Evolutionary conservation across 2,888 invertebrate genomes (phyloP).

Genomic region (Heliconius charithonia): DNA sequence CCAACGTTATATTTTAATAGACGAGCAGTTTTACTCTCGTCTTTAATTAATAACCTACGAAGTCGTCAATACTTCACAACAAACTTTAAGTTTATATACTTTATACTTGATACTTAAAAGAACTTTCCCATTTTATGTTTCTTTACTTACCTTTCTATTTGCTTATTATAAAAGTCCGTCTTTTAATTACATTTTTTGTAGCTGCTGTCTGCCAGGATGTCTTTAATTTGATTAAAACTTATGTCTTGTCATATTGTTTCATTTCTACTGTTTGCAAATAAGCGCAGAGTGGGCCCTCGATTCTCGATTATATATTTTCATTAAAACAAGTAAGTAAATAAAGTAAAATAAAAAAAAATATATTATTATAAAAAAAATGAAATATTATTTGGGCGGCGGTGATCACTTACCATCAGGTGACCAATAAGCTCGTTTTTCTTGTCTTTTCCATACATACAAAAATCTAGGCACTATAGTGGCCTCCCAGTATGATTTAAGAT

Average conservation of each 20-base stretch:
- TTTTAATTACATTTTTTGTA: slow-evolving; percentile 14
- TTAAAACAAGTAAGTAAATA: too few species aligned
- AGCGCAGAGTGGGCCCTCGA: too few species aligned
- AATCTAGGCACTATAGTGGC: too few species aligned
- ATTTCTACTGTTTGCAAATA: background rate
- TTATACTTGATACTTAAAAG: background rate
- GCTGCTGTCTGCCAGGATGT: background rate
- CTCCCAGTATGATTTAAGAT: too few species aligned
- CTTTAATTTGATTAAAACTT: background rate
- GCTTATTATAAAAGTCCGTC: background rate
- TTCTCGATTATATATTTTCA: too few species aligned
- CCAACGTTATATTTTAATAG: background rate
- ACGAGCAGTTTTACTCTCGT: background rate
- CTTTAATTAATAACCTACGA: slow-evolving; percentile 4
- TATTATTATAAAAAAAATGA: too few species aligned
- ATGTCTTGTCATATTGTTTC: background rate
- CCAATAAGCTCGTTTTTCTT: too few species aligned
- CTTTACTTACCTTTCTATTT: background rate
- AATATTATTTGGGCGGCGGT: too few species aligned
- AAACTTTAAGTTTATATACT: background rate
- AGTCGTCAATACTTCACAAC: slow-evolving; percentile 1
- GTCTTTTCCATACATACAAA: too few species aligned
- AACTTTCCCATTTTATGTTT: slow-evolving; percentile 10
- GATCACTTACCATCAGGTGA: too few species aligned
- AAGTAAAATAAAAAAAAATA: too few species aligned